These are phyloP conservation scores for Callyntrura guangdongensis DNA, from an alignment of 2,888 invertebrate genomes.

Conservation along the genomic window DNA sequence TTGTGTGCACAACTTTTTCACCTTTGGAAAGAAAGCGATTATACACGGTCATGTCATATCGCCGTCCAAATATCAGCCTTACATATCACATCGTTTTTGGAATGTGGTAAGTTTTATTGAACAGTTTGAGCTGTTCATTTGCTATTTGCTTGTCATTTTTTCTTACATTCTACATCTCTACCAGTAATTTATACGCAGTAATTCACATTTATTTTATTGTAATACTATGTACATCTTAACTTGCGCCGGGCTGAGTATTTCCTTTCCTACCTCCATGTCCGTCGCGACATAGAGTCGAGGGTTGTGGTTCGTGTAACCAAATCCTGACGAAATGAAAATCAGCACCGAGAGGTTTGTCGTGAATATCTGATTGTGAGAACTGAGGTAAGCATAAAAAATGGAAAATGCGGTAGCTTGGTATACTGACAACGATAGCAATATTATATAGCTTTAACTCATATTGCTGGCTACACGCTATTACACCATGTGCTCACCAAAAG, in stretches of 20 bases:
- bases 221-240: constrained; percentile 30
- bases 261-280: background rate
- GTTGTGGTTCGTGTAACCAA: constrained; percentile 40
- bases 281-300: background rate
- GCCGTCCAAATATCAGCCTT: background rate
- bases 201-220: background rate
- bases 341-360: background rate
- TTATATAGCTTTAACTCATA: background rate
- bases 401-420: constrained; percentile 21
- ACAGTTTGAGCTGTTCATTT: background rate
- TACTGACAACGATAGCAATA: background rate
- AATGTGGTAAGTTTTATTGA: constrained; percentile 1
- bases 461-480: background rate
- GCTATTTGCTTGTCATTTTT: background rate
- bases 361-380: constrained; percentile 33
- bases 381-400: background rate
- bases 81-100: constrained; percentile 2
- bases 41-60: constrained; percentile 45
- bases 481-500: constrained; percentile 39
- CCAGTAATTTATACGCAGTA: background rate
- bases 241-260: background rate
- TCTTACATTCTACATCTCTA: background rate
- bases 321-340: constrained; percentile 44
- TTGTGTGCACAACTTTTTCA: background rate
- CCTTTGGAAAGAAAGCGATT: constrained; percentile 33